Conservation (phyloP, 2,888 invertebrate species). For the Dicranocentrus wangi region DNA sequence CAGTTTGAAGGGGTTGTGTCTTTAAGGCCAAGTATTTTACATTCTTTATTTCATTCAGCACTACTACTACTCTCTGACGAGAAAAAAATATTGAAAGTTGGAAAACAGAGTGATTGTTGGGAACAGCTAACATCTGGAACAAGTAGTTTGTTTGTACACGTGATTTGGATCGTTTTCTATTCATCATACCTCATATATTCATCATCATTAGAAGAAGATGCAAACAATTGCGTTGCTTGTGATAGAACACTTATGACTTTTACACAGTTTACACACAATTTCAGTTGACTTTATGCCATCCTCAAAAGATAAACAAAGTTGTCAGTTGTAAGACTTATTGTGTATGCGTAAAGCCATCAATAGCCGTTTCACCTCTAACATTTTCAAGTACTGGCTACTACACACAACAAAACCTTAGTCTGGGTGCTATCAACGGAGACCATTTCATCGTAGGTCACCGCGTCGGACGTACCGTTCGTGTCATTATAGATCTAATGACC, state of each 20-base stretch:
- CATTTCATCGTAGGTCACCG: no score
- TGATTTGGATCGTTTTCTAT: background rate
- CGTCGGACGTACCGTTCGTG: no score
- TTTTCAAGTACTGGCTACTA: no score
- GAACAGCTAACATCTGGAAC: background rate
- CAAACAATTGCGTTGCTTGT: constrained; percentile 28
- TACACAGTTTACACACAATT: no score
- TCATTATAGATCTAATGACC: no score
- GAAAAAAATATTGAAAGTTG: constrained; percentile 20
- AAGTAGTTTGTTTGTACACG: background rate
- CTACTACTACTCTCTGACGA: background rate
- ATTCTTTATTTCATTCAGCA: constrained; percentile 12
- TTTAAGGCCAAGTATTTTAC: constrained; percentile 22
- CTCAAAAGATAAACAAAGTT: no score
- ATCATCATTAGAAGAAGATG: background rate
- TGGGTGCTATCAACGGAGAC: no score
- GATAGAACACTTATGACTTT: background rate
- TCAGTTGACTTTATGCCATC: no score
- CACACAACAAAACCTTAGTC: no score
- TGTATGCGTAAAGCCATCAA: no score
- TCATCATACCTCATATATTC: background rate
- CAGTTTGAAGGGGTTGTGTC: constrained; percentile 32
- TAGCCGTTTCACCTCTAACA: no score
- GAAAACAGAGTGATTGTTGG: background rate
- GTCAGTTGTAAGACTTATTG: no score